phyloP scores from a whole-genome alignment of 1,140 invertebrate species.

The Drosophila chauvacae region DNA sequence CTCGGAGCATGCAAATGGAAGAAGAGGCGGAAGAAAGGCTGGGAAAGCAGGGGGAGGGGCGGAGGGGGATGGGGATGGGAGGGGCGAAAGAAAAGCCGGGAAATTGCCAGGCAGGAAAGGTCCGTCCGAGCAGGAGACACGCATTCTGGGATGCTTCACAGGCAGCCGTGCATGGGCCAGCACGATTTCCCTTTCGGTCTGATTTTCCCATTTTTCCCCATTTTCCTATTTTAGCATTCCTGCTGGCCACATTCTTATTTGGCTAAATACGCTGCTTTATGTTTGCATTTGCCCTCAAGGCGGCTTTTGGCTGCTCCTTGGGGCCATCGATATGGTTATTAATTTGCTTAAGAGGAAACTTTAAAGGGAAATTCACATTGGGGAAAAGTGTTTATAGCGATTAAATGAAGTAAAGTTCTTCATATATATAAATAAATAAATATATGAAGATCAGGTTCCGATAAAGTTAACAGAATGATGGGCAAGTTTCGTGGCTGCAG shows the following conservation, averaged over 20 bases:
- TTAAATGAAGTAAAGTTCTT: too few species aligned
- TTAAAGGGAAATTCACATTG: background rate
- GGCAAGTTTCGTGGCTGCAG: background rate
- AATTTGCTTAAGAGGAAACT: background rate
- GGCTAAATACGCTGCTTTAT: slow-evolving; percentile 39
- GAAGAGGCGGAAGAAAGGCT: slow-evolving; percentile 6
- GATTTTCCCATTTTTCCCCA: slow-evolving; percentile 8
- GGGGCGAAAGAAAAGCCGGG: slow-evolving; percentile 2
- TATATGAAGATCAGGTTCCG: background rate
- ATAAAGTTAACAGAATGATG: too few species aligned
- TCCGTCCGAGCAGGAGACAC: slow-evolving; percentile 1
- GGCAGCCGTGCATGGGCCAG: slow-evolving; percentile 34
- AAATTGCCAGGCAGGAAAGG: slow-evolving; percentile 19
- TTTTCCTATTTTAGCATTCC: background rate
- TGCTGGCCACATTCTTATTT: slow-evolving; percentile 21
- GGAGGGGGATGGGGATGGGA: fast-evolving
- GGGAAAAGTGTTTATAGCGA: too few species aligned
- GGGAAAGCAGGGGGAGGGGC: background rate
- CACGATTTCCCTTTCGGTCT: slow-evolving; percentile 12
- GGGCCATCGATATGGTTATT: slow-evolving; percentile 3
- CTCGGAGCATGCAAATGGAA: slow-evolving; percentile 56
- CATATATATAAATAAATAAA: too few species aligned
- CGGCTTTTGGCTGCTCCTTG: background rate
- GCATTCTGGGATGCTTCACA: slow-evolving; percentile 21
- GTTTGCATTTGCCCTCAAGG: slow-evolving; percentile 26